These are phyloP conservation scores for Nannobrachium achirus DNA, from an alignment of 2,113 vertebrate species.

Conservation along the genomic window DNA sequence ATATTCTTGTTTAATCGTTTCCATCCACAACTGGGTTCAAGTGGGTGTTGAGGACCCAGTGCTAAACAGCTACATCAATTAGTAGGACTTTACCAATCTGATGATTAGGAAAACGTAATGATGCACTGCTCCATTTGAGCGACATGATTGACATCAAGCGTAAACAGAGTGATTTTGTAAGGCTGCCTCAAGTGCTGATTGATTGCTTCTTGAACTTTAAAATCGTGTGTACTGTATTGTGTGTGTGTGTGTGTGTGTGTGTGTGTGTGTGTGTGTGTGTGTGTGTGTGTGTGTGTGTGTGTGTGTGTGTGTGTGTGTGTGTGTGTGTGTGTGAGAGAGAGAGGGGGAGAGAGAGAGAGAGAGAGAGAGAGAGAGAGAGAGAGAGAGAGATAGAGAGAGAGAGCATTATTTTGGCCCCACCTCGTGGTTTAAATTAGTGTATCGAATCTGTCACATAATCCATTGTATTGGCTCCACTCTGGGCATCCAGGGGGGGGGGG, in stretches of 20 bases:
- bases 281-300: too few species aligned
- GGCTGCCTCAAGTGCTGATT: constrained; percentile 15
- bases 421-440: constrained; percentile 48
- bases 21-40: constrained; percentile 31
- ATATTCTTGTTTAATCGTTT: constrained; percentile 37
- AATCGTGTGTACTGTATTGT: not conserved
- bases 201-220: not conserved
- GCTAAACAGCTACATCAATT: not conserved
- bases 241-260: not conserved
- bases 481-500: not conserved
- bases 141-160: constrained; percentile 31
- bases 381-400: too few species aligned
- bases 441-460: too few species aligned
- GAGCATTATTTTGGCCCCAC: constrained; percentile 53
- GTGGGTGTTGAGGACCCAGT: too few species aligned
- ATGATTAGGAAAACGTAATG: constrained; percentile 5
- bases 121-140: constrained; percentile 40
- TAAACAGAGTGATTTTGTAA: constrained; percentile 26
- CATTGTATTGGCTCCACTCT: too few species aligned
- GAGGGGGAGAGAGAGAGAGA: not conserved
- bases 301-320: too few species aligned
- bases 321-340: not conserved
- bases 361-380: not conserved
- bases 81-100: constrained; percentile 40
- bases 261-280: not conserved